Conservation (phyloP, 2,113 vertebrate genomes). For the Synchiropus splendidus region DNA sequence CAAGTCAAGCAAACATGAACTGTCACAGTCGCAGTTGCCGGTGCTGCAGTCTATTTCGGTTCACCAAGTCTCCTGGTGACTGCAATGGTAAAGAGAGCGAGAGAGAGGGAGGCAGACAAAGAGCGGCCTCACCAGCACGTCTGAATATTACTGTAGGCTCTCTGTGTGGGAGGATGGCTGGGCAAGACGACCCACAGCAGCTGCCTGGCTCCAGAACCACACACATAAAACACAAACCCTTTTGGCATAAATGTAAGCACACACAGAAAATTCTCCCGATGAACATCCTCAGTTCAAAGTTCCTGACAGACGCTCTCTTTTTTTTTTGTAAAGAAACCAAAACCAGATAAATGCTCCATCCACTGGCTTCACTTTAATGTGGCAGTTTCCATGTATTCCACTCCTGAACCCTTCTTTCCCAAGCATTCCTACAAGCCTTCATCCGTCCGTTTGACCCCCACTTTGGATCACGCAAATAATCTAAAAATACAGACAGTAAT, state of each 20-base stretch:
- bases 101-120: constrained; percentile 48
- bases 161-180: constrained; percentile 57
- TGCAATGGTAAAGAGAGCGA: constrained; percentile 9
- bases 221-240: constrained; percentile 3
- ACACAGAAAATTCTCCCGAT: too few relatives aligned
- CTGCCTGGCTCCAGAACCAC: constrained; percentile 50
- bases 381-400: not conserved
- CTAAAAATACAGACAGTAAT: too few relatives aligned
- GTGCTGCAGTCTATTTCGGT: constrained; percentile 9
- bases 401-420: not conserved
- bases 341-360: not conserved
- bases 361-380: not conserved
- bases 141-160: constrained; percentile 8
- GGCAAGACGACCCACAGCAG: constrained; percentile 56
- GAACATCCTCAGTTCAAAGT: constrained; percentile 16
- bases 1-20: not conserved
- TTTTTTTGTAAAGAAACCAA: constrained; percentile 45
- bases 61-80: constrained; percentile 8
- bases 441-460: too few relatives aligned
- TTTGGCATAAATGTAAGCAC: too few relatives aligned
- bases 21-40: not conserved
- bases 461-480: too few relatives aligned
- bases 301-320: constrained; percentile 31
- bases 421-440: too few relatives aligned
- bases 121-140: constrained; percentile 38